These are phyloP conservation scores for Zoanthus sansibaricus DNA, from an alignment of 92 coral and sea anemone genomes.

Conservation along the genomic window DNA sequence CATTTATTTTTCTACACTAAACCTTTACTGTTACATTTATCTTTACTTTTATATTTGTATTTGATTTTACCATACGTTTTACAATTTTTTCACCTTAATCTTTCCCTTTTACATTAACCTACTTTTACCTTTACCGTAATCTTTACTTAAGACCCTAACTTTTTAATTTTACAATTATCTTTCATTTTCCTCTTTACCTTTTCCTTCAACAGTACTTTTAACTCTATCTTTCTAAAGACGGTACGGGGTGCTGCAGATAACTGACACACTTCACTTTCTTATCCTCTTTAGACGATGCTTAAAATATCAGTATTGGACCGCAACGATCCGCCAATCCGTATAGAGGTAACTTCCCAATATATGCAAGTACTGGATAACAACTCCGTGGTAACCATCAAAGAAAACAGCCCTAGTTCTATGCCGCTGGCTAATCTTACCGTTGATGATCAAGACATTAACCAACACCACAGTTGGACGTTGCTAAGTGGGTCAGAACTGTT, in stretches of 20 bases:
- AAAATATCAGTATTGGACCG: constrained; percentile 72
- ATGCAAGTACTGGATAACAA: constrained; percentile 7
- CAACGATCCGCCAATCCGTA: constrained; percentile 72
- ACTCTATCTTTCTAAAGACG: too few relatives aligned
- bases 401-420: constrained; percentile 86
- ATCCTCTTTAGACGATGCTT: constrained; percentile 44
- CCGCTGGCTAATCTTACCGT: constrained; percentile 83
- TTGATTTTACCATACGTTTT: too few relatives aligned
- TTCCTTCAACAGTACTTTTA: too few relatives aligned
- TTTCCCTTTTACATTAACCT: too few relatives aligned
- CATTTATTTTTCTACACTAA: too few relatives aligned
- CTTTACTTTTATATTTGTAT: too few relatives aligned
- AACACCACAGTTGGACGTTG: constrained; percentile 76
- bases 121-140: too few relatives aligned
- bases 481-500: constrained; percentile 68
- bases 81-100: too few relatives aligned
- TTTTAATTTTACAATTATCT: too few relatives aligned
- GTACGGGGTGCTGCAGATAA: neutral
- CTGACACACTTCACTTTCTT: neutral
- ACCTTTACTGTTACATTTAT: too few relatives aligned
- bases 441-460: constrained; percentile 78
- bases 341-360: constrained; percentile 59
- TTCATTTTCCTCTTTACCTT: too few relatives aligned
- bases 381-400: constrained; percentile 61
- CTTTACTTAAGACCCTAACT: too few relatives aligned